Evolutionary conservation across 2,797 vertebrate species (phyloP).

Genomic region (Pyrocephalus nanus): DNA sequence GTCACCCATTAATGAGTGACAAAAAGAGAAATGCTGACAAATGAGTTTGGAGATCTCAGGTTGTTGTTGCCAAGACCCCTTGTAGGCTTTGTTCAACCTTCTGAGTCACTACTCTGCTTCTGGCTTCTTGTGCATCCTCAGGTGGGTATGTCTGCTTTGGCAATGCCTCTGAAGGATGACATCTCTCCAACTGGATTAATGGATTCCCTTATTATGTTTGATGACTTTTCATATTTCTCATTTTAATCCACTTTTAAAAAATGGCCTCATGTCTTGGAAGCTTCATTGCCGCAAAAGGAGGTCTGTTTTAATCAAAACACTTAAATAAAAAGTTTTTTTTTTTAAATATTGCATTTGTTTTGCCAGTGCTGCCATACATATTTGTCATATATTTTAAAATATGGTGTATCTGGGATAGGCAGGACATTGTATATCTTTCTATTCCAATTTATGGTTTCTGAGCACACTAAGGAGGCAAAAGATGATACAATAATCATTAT

Average conservation of each 20-base stretch:
- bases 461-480: not conserved
- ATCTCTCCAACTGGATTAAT: not conserved
- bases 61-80: not conserved
- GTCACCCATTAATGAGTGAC: not conserved
- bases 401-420: not conserved
- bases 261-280: not conserved
- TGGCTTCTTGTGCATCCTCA: not conserved
- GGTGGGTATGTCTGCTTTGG: not conserved
- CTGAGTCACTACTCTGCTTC: not conserved
- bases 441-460: not conserved
- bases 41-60: not conserved
- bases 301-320: not conserved
- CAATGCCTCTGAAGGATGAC: not conserved
- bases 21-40: not conserved
- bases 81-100: not conserved
- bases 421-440: not conserved
- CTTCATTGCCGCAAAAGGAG: not conserved
- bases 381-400: not conserved
- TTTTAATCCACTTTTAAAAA: not conserved
- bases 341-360: not conserved
- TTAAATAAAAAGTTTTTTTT: not conserved
- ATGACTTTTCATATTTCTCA: not conserved
- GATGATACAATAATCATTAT: not conserved
- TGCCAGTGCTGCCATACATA: not conserved
- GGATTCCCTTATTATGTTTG: not conserved